Conservation (phyloP, 2,113 vertebrate species). For the Lethenteron reissneri region DNA sequence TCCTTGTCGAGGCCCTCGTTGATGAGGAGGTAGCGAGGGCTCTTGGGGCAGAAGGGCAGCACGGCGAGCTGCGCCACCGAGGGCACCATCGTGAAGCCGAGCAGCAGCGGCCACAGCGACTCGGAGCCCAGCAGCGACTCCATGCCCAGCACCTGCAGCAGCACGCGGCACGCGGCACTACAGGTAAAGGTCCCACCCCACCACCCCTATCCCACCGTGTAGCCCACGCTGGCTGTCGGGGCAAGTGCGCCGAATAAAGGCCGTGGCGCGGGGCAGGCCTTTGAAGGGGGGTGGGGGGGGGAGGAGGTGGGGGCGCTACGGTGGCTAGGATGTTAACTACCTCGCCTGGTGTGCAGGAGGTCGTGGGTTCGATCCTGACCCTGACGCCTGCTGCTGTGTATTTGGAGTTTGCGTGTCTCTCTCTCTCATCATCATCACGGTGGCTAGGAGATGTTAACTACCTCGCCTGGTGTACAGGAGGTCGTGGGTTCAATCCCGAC, state of each 20-base stretch:
- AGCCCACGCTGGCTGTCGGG: neutral
- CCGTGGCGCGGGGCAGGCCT: too few species aligned
- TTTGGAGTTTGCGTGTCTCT: too few species aligned
- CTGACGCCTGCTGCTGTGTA: too few species aligned
- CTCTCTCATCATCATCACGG: too few species aligned
- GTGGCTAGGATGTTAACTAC: too few species aligned
- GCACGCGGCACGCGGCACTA: neutral
- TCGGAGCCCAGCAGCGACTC: slow-evolving; percentile 34
- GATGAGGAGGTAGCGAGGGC: slow-evolving; percentile 55
- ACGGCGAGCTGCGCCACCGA: slow-evolving; percentile 43
- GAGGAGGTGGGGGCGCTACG: too few species aligned
- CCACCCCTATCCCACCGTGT: neutral
- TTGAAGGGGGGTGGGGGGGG: neutral
- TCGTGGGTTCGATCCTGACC: too few species aligned
- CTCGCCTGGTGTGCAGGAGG: too few species aligned
- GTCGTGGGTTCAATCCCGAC: too few species aligned
- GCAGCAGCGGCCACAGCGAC: slow-evolving; percentile 39
- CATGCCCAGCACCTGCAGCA: slow-evolving; percentile 35
- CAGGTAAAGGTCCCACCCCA: neutral
- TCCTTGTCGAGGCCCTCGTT: slow-evolving; percentile 68
- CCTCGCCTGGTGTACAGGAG: too few species aligned
- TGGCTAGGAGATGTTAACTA: too few species aligned
- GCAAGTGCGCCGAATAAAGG: neutral
- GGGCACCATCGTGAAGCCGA: slow-evolving; percentile 45
- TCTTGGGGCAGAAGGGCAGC: slow-evolving; percentile 59